Evolutionary conservation across 2,113 vertebrate genomes (phyloP).

Genomic region (Alligator sinensis): DNA sequence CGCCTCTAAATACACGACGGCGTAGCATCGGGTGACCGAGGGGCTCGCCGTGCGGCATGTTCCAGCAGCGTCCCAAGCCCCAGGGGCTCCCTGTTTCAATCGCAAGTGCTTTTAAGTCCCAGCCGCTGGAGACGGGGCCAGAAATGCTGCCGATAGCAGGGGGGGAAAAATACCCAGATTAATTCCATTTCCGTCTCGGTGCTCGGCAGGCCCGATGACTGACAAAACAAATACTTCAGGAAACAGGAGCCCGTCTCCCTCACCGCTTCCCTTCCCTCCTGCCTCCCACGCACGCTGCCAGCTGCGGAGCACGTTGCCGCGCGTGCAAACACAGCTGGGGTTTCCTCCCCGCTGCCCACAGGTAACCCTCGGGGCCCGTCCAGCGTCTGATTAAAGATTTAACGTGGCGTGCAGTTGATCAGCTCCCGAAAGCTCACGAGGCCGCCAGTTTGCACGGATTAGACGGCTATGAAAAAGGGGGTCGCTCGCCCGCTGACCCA

Average conservation of each 20-base stretch:
- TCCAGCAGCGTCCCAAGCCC: not conserved
- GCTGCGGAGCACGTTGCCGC: not conserved
- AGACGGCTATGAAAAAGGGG: not conserved
- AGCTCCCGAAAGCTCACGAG: not conserved
- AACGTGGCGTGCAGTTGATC: not conserved
- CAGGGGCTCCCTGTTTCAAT: not conserved
- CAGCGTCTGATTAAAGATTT: not conserved
- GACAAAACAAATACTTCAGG: not conserved
- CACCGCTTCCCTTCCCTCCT: not conserved
- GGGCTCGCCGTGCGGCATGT: not conserved
- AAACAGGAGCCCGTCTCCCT: not conserved
- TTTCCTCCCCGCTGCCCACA: not conserved
- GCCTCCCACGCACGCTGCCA: not conserved
- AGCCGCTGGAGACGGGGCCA: accelerated
- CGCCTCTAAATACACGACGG: not conserved
- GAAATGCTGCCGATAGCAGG: not conserved
- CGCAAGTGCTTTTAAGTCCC: not conserved
- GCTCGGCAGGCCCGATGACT: not conserved
- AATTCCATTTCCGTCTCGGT: not conserved
- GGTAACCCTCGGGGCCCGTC: not conserved
- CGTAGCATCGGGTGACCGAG: not conserved
- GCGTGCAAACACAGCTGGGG: not conserved
- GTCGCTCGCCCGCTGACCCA: not conserved
- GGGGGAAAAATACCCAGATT: not conserved
- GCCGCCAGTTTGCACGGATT: not conserved